Evolutionary conservation across 2,797 vertebrate species (phyloP).

Genomic region (Lagodon rhomboides): DNA sequence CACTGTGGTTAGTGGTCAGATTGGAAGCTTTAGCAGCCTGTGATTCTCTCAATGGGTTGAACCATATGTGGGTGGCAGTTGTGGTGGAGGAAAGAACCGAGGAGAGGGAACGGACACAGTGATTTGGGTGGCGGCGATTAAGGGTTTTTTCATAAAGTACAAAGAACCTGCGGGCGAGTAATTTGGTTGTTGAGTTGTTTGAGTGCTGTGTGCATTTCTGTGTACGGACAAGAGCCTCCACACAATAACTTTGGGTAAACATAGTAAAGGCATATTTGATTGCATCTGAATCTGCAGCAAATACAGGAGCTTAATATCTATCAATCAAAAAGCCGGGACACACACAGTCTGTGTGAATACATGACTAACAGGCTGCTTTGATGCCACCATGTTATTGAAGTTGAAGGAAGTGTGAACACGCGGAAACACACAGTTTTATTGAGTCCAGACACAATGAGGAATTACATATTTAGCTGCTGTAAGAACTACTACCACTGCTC

Average conservation of each 20-base stretch:
- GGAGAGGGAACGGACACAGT: not conserved
- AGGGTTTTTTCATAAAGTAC: conserved; percentile 35
- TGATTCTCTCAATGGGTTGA: conserved; percentile 56
- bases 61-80: conserved; percentile 41
- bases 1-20: conserved; percentile 63
- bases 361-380: conserved; percentile 23
- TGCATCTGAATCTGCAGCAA: conserved; percentile 45
- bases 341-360: conserved; percentile 36
- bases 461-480: conserved; percentile 9
- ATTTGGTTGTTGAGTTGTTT: not conserved
- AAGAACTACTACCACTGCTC: not conserved
- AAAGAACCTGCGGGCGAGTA: not conserved
- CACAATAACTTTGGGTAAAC: conserved; percentile 41
- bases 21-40: conserved; percentile 55
- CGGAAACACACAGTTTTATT: conserved; percentile 17
- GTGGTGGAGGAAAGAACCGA: conserved; percentile 35
- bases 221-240: conserved; percentile 10
- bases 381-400: not conserved
- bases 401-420: conserved; percentile 14
- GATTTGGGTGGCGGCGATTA: conserved; percentile 29
- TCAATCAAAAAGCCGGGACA: conserved; percentile 41
- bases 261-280: conserved; percentile 41
- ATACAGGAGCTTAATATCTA: conserved; percentile 50
- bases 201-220: conserved; percentile 7
- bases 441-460: conserved; percentile 17